Conservation (phyloP, 2,113 vertebrate species). For the Gulo gulo region DNA sequence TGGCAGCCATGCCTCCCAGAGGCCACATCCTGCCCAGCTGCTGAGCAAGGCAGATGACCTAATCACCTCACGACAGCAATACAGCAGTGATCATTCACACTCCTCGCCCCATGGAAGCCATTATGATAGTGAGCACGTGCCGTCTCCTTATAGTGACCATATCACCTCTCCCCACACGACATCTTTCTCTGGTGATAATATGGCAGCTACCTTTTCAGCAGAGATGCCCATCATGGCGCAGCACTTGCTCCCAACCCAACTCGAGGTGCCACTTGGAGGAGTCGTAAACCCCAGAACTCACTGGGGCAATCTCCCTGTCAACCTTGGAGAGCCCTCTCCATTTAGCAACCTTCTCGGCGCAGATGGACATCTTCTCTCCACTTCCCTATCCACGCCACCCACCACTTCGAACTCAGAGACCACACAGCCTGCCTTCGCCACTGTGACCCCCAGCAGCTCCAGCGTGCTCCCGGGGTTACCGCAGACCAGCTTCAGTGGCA, state of each 20-base stretch:
- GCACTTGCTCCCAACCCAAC: slow-evolving; percentile 87
- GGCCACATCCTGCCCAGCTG: slow-evolving; percentile 89
- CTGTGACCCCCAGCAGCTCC: slow-evolving; percentile 88
- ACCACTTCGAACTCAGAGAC: slow-evolving; percentile 93
- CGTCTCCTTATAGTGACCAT: slow-evolving; percentile 96
- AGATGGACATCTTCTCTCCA: slow-evolving; percentile 97
- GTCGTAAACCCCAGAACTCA: slow-evolving; percentile 92
- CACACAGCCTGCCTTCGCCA: slow-evolving; percentile 94
- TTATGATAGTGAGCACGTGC: slow-evolving; percentile 97
- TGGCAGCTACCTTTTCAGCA: slow-evolving; percentile 91
- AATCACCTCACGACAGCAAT: slow-evolving; percentile 91
- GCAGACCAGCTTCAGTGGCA: slow-evolving; percentile 90
- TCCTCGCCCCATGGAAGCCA: slow-evolving; percentile 95
- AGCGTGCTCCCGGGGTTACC: slow-evolving; percentile 92
- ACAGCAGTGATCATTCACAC: slow-evolving; percentile 90
- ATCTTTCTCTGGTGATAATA: slow-evolving; percentile 86
- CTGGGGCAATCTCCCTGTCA: slow-evolving; percentile 94
- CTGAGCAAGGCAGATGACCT: slow-evolving; percentile 93
- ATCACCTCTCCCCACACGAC: slow-evolving; percentile 93
- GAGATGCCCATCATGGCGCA: slow-evolving; percentile 92
- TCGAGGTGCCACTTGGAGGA: slow-evolving; percentile 94
- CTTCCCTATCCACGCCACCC: slow-evolving; percentile 96
- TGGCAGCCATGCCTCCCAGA: slow-evolving; percentile 89
- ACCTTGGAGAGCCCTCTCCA: slow-evolving; percentile 91
- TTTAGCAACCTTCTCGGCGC: slow-evolving; percentile 94